Evolutionary conservation across 2,113 vertebrate genomes (phyloP), one percentile per base, ranked within the genome.

Genomic region (Brachypteracias leptosomus): DNA sequence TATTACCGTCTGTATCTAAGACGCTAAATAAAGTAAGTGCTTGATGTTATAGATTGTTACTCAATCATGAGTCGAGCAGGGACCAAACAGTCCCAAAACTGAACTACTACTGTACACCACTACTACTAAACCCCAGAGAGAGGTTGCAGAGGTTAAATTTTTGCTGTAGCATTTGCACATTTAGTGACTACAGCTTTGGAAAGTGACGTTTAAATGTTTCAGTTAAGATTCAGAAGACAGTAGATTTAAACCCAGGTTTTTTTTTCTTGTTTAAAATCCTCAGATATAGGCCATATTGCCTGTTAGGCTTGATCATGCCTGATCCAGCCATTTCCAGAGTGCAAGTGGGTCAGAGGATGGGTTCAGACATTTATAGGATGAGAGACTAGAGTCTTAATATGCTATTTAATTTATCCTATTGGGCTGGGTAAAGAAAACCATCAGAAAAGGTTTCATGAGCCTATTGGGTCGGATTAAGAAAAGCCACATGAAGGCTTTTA

Each of bases 391-490:
- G 26, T 40, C 59, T 85, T 87, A 87, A 78, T 71, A 92, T 71
- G 47, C 70, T 72, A 18, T 68, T 94, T 89, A 51, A 70, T 95
- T 87, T 81, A 85, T 80, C 77, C n/a, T 87, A 2, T 89, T 89
- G 76, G 38, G 13, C 51, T 65, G 73, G 28, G 38, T 61, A 78
- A 80, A 89, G 84, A 91, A 93, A 95, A 61, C 7, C 59, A 75
- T 81, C 77, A 89, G 28, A 86, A 96, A 85, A 75, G 24, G 61
- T 87, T 95, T 85, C 47, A 71, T 87, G 70, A 89, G n/a, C 47
- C 52, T 81, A 20, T 52, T 75, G 57, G 65, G 57, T 63, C 3
- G 9, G 76, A 96, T 92, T 92, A 95, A 88, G 70, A 70, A 93
- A 90, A 90, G 73, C 54, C 65, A 74, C 65, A 61, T 31, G 44